Conservation (phyloP, 2,797 vertebrate species). For the Nannoperca obscura region DNA sequence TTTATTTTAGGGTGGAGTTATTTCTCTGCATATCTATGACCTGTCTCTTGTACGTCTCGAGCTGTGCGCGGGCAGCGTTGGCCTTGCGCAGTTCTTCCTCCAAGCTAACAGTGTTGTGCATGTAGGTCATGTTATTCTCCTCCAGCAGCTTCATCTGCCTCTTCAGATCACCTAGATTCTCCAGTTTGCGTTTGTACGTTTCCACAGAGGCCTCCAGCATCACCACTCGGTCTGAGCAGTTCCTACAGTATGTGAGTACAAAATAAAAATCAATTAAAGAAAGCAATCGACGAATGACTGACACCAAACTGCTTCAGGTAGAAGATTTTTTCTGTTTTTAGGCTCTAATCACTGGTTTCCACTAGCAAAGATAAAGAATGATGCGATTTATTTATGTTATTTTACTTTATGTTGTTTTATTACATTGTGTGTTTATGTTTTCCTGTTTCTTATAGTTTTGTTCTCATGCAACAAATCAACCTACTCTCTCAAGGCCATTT, state of each 20-base stretch:
- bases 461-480: not conserved
- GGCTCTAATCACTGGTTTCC: not conserved
- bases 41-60: constrained; percentile 97
- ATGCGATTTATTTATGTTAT: too few species aligned
- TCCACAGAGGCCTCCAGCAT: constrained; percentile 95
- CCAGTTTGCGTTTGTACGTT: constrained; percentile 95
- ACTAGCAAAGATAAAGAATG: not conserved
- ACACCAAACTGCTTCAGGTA: not conserved
- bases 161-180: constrained; percentile 94
- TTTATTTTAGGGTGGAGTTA: not conserved
- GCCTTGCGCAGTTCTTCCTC: constrained; percentile 98
- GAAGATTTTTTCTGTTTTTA: not conserved
- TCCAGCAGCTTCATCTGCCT: constrained; percentile 96
- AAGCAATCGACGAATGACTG: not conserved
- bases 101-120: constrained; percentile 96
- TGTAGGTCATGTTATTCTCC: constrained; percentile 97
- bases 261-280: not conserved
- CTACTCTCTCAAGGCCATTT: constrained; percentile 11
- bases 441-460: too few species aligned
- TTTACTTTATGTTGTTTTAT: not conserved
- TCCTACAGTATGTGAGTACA: constrained; percentile 73
- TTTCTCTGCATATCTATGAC: constrained; percentile 66
- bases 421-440: not conserved
- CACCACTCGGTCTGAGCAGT: constrained; percentile 93
- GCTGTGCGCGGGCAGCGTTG: constrained; percentile 93